phyloP scores from a whole-genome alignment of 2,888 invertebrate species.

The Cephus pulcher region DNA sequence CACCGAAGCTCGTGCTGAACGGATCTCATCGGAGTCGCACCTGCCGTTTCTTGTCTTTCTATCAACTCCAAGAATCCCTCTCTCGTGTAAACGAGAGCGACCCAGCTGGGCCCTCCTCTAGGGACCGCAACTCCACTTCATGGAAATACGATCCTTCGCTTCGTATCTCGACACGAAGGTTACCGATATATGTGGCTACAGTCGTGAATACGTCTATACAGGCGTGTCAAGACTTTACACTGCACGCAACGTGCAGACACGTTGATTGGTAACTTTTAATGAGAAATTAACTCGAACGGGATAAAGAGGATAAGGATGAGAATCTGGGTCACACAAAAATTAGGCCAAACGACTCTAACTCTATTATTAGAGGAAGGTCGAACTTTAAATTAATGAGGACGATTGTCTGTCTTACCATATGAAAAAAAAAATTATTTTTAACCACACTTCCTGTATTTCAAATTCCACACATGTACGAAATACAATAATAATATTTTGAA shows the following conservation, averaged over 20 bases:
- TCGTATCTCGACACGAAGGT: neutral
- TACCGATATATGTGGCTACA: neutral
- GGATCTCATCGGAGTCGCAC: slow-evolving; percentile 16
- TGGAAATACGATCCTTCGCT: neutral
- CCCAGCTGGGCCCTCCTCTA: neutral
- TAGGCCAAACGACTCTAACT: neutral
- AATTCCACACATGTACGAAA: too few species aligned
- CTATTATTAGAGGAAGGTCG: neutral
- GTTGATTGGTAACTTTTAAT: neutral
- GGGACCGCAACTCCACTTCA: neutral
- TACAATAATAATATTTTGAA: too few species aligned
- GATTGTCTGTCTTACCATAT: neutral
- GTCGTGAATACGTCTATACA: too few species aligned
- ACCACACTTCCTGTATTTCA: too few species aligned
- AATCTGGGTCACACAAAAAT: neutral
- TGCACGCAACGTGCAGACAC: neutral
- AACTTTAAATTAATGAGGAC: neutral
- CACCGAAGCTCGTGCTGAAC: neutral
- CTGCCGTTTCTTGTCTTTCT: slow-evolving; percentile 28
- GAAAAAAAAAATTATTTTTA: neutral
- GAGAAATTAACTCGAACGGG: neutral
- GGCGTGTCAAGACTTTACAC: neutral
- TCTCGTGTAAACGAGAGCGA: neutral
- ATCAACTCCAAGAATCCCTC: slow-evolving; percentile 1
- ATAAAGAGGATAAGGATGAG: neutral